Base-by-base conservation (phyloP, 2,797 vertebrate species). In the Pygocentrus nattereri region DNA sequence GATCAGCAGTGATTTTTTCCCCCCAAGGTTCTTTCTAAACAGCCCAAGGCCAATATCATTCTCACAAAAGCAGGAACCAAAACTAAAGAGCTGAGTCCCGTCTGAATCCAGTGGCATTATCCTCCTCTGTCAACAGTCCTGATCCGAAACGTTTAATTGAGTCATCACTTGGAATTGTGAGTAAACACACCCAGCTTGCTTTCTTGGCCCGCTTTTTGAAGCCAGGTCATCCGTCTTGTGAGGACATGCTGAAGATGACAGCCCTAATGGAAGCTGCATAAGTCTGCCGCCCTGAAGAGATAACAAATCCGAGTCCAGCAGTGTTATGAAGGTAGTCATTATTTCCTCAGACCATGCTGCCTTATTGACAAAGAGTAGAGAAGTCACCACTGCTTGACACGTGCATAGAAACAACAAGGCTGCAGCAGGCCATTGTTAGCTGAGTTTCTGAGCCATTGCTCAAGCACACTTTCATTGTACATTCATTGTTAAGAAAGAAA, bases 111-210 rank as follows among this genome's bases (percentile, higher is more conserved):
- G 59, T 61, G 59, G 41, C 27, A 61, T 41, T 73, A 65, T 65
- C 64, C 54, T 73, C 52, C 52, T 58, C 49, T 49, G 18, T 41
- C 34, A 70, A 80, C n/a, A 23, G 31, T 56, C 21, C 41, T 1
- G 23, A 44, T 77, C 52, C 11, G 11, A 18, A 67, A 61, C 18
- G 8, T 41, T 41, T 6, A 73, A 67, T 30, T 80, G 67, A 82
- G 81, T 82, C 81, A 82, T 78, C 31, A 15, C 27, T 54, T 83
- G 82, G 76, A 83, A 62, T 23, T n/a, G 62, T 15, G 34, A 74
- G 59, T 38, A 75, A 75, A 62, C 71, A 79, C 76, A 58, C 64
- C 82, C 67, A 27, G 15, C 44, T 74, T 78, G 56, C 54, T 58
- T 71, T 70, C 41, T 70, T 23, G 13, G 44, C 13, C 31, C 10